phyloP scores from a whole-genome alignment of 2,888 invertebrate species.

The Cephus pulcher region DNA sequence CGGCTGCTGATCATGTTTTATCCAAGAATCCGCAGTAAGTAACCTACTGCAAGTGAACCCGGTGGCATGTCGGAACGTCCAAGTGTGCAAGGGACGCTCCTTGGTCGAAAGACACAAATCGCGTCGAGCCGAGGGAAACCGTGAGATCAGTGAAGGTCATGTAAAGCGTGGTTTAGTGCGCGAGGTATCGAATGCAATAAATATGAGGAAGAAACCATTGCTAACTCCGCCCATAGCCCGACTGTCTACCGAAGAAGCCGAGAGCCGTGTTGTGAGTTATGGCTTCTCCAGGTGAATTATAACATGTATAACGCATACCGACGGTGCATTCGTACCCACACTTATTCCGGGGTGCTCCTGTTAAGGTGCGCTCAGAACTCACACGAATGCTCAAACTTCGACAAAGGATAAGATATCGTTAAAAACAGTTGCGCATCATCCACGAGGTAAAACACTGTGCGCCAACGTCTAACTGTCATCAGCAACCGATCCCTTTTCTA shows the following conservation, averaged over 20 bases:
- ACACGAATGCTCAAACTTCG: not conserved
- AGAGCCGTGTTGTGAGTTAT: constrained; percentile 54
- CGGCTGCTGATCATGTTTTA: not conserved
- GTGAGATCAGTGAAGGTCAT: not conserved
- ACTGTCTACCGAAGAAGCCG: constrained; percentile 58
- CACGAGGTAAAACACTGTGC: not conserved
- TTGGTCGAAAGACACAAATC: not conserved
- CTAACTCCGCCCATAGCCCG: constrained; percentile 51
- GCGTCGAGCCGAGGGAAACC: not conserved
- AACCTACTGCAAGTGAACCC: not conserved
- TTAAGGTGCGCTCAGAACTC: constrained; percentile 13
- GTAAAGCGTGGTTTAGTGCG: constrained; percentile 7
- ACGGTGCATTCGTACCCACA: constrained; percentile 32
- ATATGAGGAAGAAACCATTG: constrained; percentile 48
- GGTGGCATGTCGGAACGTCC: not conserved
- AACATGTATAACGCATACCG: constrained; percentile 60
- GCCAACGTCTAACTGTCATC: not conserved
- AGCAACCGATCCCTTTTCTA: not conserved
- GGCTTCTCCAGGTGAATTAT: constrained; percentile 58
- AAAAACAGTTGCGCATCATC: not conserved
- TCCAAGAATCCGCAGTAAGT: not conserved
- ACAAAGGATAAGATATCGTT: not conserved
- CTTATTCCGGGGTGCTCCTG: constrained; percentile 8
- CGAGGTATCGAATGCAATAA: constrained; percentile 46
- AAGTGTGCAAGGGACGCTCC: not conserved